Percentiles rank a stretch among this genome's conserved stretches.
Evolutionary conservation across 2,113 vertebrate species (phyloP).

Genomic region (Cheirogaleus medius): DNA sequence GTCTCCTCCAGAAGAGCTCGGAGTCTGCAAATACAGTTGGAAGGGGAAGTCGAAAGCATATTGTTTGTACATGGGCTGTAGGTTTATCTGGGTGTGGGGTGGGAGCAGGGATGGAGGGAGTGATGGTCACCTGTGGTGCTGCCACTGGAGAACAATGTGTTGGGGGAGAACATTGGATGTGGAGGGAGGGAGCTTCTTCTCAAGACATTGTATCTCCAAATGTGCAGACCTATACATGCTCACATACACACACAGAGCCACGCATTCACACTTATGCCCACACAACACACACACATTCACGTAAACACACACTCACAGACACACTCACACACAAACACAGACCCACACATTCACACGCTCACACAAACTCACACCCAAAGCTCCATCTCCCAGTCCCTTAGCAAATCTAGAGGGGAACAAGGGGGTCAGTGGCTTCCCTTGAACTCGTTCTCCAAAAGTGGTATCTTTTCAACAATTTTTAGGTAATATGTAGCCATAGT

Average conservation of each 20-base stretch:
- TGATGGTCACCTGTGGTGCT: neutral
- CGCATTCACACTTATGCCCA: neutral
- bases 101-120: too few relatives aligned
- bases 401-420: neutral
- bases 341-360: neutral
- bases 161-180: neutral
- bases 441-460: neutral
- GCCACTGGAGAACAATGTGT: neutral
- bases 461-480: conserved; percentile 3
- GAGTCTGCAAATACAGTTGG: neutral
- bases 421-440: neutral
- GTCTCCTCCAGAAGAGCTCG: neutral
- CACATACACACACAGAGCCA: neutral
- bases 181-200: neutral
- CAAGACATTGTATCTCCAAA: neutral
- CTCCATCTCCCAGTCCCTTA: neutral
- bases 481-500: neutral
- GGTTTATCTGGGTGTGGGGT: neutral
- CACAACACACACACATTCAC: neutral
- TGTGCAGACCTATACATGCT: neutral
- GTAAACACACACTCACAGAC: neutral
- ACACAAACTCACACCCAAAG: neutral
- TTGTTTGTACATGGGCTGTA: neutral
- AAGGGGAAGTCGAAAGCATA: neutral
- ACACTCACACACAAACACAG: neutral